Base-by-base conservation (phyloP, 2,888 invertebrate species). In the Serrognathus titanus region DNA sequence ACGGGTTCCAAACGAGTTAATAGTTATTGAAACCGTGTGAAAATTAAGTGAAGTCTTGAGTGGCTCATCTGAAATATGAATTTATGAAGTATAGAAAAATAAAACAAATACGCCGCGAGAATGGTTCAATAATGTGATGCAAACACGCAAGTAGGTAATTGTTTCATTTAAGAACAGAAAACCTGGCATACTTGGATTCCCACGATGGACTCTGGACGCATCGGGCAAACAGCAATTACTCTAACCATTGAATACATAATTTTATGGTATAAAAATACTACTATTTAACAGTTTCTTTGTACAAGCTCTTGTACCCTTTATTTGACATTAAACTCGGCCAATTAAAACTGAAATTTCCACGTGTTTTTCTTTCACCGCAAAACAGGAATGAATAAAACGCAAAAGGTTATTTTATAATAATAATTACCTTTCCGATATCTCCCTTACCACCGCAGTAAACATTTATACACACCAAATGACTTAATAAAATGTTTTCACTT, bases 131-230 rank as follows among this genome's bases (percentile, higher is more conserved):
- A 76, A 77, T 77, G 74, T 73, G 76, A 74, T 75, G 75, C 75
- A 74, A 74, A 75, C 76, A 76, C 76, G 77, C 76, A 77, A 76
- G 71, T 75, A 65, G 72, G 75, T 76, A 77, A 77, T 77, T 77
- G 77, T 77, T 76, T 77, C 73, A 77, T 77, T 76, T 76, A 73
- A 75, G 73, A 74, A 71, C 67, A 69, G 69, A 69, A 16, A 71
- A 63, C 49, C 41, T 53, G 49, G 48, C 53, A 53, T 53, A 57
- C 57, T 46, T 49, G 53, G 59, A 65, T 65, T 65, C 65, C 77
- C 77, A 77, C 76, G 77, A 75, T 74, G 71, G 70, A 69, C 69
- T 71, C 66, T 68, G 66, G 70, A 72, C 66, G 67, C 68, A 68
- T 66, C 68, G 67, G 67, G 68, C 68, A 71, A 72, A 70, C 66